These are phyloP conservation scores for Pangasius larnaudii DNA, from an alignment of 2,797 vertebrate species.

Conservation along the genomic window DNA sequence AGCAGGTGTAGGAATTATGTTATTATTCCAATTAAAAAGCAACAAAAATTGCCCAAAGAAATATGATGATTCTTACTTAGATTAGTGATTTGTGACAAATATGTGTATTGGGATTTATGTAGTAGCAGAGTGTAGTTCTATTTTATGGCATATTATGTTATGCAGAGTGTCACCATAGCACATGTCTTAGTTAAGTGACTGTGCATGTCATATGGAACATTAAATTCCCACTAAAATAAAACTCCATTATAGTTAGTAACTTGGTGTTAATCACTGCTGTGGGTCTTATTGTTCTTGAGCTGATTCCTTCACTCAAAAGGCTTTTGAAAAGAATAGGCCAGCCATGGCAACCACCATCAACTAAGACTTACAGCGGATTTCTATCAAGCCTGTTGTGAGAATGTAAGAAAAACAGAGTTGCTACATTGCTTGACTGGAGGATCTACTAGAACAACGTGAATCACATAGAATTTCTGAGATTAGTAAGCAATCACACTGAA, in stretches of 20 bases:
- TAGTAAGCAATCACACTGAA: neutral
- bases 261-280: conserved; percentile 35
- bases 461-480: neutral
- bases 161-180: neutral
- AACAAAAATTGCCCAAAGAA: neutral
- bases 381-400: conserved; percentile 38
- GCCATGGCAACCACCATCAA: conserved; percentile 77
- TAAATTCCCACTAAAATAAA: conserved; percentile 25
- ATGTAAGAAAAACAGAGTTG: conserved; percentile 30
- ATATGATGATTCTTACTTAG: neutral
- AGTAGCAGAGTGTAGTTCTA: too few species aligned
- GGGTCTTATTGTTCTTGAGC: conserved; percentile 68
- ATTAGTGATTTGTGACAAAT: neutral
- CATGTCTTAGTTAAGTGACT: neutral
- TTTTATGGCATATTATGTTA: neutral
- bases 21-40: neutral
- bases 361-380: conserved; percentile 59
- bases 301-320: conserved; percentile 58
- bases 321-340: conserved; percentile 65
- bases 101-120: neutral
- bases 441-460: neutral
- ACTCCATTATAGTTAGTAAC: neutral
- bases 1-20: neutral
- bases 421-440: neutral
- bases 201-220: neutral